Base-by-base conservation (phyloP, 2,888 invertebrate genomes). In the Ophonus ardosiacus region DNA sequence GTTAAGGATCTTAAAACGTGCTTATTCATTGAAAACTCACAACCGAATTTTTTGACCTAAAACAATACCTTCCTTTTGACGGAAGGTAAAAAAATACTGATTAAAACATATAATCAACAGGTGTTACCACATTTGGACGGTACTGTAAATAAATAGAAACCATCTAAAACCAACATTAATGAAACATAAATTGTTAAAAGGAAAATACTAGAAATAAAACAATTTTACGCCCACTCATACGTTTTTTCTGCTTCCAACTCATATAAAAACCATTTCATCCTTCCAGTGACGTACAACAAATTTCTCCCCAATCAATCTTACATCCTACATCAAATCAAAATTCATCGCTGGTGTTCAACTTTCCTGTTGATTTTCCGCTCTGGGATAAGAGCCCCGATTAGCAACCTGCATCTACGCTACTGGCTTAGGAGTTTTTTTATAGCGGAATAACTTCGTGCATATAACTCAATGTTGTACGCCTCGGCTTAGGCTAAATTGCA, bases 381-480 rank as follows among this genome's bases (percentile, higher is more conserved):
- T 31, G 15, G 68, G 24, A 15, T 15, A 38, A 68, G 68, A 68
- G 31, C 5, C n/a, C 38, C 68, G 68, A 68, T 68, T 68, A 68
- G 24, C 43, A 31, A 6, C 31, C 31, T 31, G 31, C 31, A 31
- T 31, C 31, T 51, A 18, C 68, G 68, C 68, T 31, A 68, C 31
- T 68, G 68, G 68, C 68, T 68, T 68, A 68, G 63, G 68, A 38
- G 68, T 68, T 68, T 68, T 68, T 65, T 68, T 76, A 76, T 76
- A 21, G 76, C 43, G 43, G 17, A 76, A 76, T 76, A 76, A 76
- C 76, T 76, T 17, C 56, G 43, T 56, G 56, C 76, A 76, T 76
- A 43, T 76, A 76, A 76, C 76, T 76, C 51, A 76, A 51, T 76
- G 76, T 56, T 51, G 31, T 63, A 38, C 68, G 31, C 17, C n/a